Base-by-base conservation (phyloP, 2,113 vertebrate genomes). In the Piaya cayana region DNA sequence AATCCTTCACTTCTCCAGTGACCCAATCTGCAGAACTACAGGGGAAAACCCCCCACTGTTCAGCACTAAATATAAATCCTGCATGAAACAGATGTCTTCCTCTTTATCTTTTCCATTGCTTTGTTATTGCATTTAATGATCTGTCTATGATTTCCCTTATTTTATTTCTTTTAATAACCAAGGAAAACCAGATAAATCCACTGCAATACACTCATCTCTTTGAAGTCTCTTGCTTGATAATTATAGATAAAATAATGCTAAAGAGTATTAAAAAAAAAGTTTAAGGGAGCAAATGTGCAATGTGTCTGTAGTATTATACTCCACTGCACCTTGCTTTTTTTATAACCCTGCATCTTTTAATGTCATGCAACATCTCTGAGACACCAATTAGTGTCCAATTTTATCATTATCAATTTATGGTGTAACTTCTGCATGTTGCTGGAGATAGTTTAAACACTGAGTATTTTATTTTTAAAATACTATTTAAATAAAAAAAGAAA, bases 21-120 rank as follows among this genome's bases (percentile, higher is more conserved):
- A 81, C 84, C 84, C 62, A 86, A 86, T 87, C 96, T 90, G 53
- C 78, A 86, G 68, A 89, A 63, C 65, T 91, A 83, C 59, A 50
- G 43, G 69, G 69, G 32, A 17, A 91, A 86, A 81, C 10, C 30
- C 42, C 85, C 55, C 36, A 82, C 71, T 69, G 87, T 88, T 94
- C 89, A 86, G 47, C 78, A 78, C 90, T 94, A 95, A 93, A 91
- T 92, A 97, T 94, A 96, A 96, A 96, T 97, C 78, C 91, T 84
- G 55, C 74, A 82, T 68, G 88, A 95, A 96, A 77, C 69, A 94
- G 65, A 84, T 86, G 78, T 75, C 83, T 84, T 90, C 47, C 34
- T 39, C 78, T 96, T 97, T 91, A 95, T 97, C 91, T 92, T 92
- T 91, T 70, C 69, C 90, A 75, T 68, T 90, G 92, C 86, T 95